Conservation (phyloP, 30 jellyfish, hydroid and myxozoan species). For the Haliclystus octoradiatus region DNA sequence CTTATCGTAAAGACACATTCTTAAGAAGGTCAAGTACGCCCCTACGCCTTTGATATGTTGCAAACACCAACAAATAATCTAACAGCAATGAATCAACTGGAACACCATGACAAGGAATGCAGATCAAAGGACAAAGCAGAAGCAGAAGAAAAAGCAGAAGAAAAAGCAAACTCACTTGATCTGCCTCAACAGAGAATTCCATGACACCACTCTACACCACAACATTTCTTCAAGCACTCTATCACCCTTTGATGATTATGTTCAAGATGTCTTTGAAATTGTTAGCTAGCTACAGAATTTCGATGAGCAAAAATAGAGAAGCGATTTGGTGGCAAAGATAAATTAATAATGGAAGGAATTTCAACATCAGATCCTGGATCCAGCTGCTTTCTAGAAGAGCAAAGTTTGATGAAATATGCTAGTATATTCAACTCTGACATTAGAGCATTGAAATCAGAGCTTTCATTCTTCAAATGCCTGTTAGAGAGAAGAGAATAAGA, state of each 20-base stretch:
- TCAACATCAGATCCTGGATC: constrained; percentile 25
- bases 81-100: background rate
- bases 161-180: background rate
- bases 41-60: background rate
- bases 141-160: background rate
- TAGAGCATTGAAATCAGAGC: background rate
- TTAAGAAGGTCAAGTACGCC: background rate
- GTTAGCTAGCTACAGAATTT: constrained; percentile 10
- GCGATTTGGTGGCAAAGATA: constrained; percentile 12
- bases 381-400: constrained; percentile 10
- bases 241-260: too few relatives aligned
- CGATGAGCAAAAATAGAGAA: too few relatives aligned
- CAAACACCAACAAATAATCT: background rate
- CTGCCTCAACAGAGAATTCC: background rate
- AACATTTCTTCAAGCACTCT: too few relatives aligned
- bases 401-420: constrained; percentile 1
- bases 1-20: constrained; percentile 12
- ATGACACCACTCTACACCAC: background rate
- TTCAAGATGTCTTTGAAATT: constrained; percentile 11
- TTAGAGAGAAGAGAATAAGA: constrained; percentile 3
- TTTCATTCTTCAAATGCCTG: constrained; percentile 11
- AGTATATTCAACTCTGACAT: constrained; percentile 5
- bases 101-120: background rate
- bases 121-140: background rate
- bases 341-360: constrained; percentile 16